phyloP scores from a whole-genome alignment of 2,888 invertebrate species.

The Punctoribates punctum region DNA sequence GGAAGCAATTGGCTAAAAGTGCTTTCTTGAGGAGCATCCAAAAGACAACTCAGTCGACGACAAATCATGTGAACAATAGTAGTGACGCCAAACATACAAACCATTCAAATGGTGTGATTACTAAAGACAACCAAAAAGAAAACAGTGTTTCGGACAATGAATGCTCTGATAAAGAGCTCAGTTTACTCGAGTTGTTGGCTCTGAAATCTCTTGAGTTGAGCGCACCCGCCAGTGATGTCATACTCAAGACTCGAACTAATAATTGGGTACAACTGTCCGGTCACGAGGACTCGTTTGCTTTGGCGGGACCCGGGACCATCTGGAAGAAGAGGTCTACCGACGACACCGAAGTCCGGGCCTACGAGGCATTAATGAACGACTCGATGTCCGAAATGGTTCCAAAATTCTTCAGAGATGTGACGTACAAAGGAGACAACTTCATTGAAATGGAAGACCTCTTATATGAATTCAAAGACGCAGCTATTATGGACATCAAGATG shows the following conservation, averaged over 20 bases:
- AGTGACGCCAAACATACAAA: neutral
- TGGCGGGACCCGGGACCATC: constrained; percentile 86
- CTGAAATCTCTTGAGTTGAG: constrained; percentile 81
- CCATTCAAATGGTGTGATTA: constrained; percentile 1
- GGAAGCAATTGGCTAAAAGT: constrained; percentile 47
- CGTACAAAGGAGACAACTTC: constrained; percentile 61
- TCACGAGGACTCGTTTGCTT: constrained; percentile 73
- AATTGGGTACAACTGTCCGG: constrained; percentile 88
- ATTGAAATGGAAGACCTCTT: constrained; percentile 93
- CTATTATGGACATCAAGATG: constrained; percentile 97
- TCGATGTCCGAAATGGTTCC: constrained; percentile 71
- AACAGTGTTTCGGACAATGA: neutral
- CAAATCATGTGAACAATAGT: constrained; percentile 26
- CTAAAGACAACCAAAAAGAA: neutral
- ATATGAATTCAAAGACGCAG: constrained; percentile 82
- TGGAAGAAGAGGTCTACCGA: constrained; percentile 76
- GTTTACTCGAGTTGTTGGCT: constrained; percentile 33
- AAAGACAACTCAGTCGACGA: constrained; percentile 25
- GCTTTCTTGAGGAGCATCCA: constrained; percentile 44
- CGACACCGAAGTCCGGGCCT: constrained; percentile 58
- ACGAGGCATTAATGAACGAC: constrained; percentile 78
- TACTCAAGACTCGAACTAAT: constrained; percentile 59
- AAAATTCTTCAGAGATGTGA: constrained; percentile 72
- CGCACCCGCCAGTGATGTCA: constrained; percentile 80
- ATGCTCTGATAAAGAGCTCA: constrained; percentile 24